Evolutionary conservation across 2,113 vertebrate species (phyloP).

Genomic region (Brienomyrus longianalis): DNA sequence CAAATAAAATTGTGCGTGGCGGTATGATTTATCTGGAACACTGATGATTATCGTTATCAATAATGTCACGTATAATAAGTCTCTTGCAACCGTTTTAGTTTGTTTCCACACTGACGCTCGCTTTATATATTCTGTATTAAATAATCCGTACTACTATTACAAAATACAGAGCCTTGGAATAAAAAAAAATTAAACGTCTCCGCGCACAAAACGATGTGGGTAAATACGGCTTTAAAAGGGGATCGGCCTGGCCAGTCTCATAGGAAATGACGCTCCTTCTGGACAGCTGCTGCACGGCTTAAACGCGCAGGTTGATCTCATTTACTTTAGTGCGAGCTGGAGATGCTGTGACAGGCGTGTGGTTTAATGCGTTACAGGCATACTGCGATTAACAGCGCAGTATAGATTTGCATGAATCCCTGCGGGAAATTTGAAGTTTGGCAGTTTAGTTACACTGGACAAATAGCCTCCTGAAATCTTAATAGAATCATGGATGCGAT

Average conservation of each 20-base stretch:
- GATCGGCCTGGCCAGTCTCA: slow-evolving; percentile 11
- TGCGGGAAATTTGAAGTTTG: background rate
- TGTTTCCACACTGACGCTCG: background rate
- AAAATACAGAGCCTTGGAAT: background rate
- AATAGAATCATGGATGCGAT: slow-evolving; percentile 41
- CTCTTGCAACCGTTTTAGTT: background rate
- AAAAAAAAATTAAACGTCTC: background rate
- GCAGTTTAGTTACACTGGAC: background rate
- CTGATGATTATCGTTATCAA: background rate
- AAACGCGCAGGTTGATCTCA: slow-evolving; percentile 25
- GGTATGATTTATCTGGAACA: background rate
- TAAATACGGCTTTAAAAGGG: slow-evolving; percentile 20
- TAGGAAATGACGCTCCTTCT: slow-evolving; percentile 25
- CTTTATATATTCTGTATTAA: background rate
- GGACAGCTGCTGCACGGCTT: background rate
- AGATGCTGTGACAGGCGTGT: slow-evolving; percentile 15
- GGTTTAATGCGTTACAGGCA: background rate
- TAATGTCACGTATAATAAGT: background rate
- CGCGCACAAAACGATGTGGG: background rate
- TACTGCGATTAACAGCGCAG: background rate
- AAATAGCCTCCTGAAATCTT: background rate
- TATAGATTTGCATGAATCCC: background rate
- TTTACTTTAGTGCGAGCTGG: slow-evolving; percentile 18
- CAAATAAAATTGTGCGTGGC: too few relatives aligned
- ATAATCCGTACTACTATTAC: background rate